A percentile compares a stretch with the other conserved stretches of the same genome.
phyloP scores from a whole-genome alignment of 2,888 invertebrate species.

The Empis livida region DNA sequence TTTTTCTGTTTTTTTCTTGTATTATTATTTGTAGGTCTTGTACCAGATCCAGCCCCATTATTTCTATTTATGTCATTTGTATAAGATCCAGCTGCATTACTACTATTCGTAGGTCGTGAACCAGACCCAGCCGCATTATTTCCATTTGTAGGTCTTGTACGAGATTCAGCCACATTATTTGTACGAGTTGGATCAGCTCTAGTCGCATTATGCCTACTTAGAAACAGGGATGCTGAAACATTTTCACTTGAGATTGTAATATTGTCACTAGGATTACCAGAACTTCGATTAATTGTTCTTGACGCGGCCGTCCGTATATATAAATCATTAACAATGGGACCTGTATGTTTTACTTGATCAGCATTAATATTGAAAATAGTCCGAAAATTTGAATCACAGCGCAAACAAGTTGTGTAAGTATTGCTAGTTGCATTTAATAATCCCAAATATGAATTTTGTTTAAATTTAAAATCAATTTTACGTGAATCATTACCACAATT shows the following conservation, averaged over 20 bases:
- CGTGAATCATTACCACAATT: conserved; percentile 23
- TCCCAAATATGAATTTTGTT: conserved; percentile 19
- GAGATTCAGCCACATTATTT: too few relatives aligned
- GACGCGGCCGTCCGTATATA: not conserved
- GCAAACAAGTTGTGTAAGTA: conserved; percentile 30
- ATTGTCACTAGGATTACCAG: not conserved
- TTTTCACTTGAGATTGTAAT: not conserved
- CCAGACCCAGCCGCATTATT: not conserved
- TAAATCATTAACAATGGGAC: conserved; percentile 23
- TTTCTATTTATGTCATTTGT: not conserved
- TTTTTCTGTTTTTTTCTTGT: not conserved
- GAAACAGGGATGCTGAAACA: not conserved
- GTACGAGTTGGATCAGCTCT: too few relatives aligned
- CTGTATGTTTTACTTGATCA: conserved; percentile 27
- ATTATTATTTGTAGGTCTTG: not conserved
- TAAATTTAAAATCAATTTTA: conserved; percentile 14
- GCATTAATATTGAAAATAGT: conserved; percentile 29
- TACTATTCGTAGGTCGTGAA: not conserved
- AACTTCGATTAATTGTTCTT: not conserved
- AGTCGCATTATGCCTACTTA: not conserved
- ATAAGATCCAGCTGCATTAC: not conserved
- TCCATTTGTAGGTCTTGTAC: too few relatives aligned
- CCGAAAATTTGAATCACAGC: conserved; percentile 29
- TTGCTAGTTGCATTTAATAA: conserved; percentile 25
- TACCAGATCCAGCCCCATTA: not conserved